Conservation (phyloP, 2,113 vertebrate genomes). For the Gymnarchus niloticus region DNA sequence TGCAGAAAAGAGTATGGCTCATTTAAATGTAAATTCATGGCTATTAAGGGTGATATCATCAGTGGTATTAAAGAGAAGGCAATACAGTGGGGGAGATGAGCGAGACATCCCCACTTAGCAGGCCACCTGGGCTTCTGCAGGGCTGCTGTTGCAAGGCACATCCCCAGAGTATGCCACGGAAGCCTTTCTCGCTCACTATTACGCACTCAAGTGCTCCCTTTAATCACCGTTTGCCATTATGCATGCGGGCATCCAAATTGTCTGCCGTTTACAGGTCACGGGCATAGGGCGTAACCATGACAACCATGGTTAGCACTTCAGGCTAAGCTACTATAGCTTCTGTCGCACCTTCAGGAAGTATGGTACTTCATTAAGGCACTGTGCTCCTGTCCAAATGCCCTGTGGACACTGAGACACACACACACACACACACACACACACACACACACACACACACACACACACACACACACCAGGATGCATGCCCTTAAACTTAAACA, state of each 20-base stretch:
- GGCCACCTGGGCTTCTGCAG: neutral
- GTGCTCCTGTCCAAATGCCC: neutral
- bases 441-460: too few relatives aligned
- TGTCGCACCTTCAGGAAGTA: neutral
- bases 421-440: neutral
- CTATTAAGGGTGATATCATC: neutral
- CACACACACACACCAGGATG: neutral
- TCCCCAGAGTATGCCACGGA: neutral
- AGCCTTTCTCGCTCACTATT: conserved; percentile 1
- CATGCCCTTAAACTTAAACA: neutral
- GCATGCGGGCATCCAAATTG: neutral
- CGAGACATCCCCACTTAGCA: neutral
- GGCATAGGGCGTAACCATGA: neutral
- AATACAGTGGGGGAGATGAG: neutral
- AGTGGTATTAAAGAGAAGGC: neutral
- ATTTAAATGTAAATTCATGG: neutral
- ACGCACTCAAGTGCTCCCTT: neutral
- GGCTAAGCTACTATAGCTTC: neutral
- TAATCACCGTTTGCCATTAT: conserved; percentile 11
- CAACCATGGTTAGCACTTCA: neutral
- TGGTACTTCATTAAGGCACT: neutral
- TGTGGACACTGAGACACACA: neutral
- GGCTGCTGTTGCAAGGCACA: neutral
- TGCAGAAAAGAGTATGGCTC: neutral
- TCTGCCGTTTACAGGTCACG: conserved; percentile 2